These are phyloP conservation scores for Pecten maximus DNA, from an alignment of 2,888 invertebrate species.

Conservation along the genomic window DNA sequence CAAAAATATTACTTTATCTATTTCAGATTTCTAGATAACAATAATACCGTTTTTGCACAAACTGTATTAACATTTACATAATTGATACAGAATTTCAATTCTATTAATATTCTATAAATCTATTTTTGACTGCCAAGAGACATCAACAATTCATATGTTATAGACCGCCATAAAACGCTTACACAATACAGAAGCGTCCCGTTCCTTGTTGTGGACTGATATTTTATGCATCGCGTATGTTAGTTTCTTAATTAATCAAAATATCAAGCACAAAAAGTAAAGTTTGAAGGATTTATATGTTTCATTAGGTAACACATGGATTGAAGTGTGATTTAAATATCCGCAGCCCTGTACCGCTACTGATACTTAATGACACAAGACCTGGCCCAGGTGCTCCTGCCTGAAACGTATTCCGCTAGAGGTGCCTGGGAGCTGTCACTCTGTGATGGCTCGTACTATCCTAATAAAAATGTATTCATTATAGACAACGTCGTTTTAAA, in stretches of 20 bases:
- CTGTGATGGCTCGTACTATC: not conserved
- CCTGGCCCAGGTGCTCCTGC: not conserved
- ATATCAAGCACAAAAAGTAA: not conserved
- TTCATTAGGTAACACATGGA: not conserved
- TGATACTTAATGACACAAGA: not conserved
- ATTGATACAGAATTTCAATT: too few species aligned
- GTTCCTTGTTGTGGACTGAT: not conserved
- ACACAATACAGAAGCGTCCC: not conserved
- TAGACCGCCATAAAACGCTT: too few species aligned
- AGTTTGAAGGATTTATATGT: not conserved
- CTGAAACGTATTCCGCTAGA: not conserved
- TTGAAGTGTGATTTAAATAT: not conserved
- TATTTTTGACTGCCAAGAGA: too few species aligned
- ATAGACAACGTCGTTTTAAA: slow-evolving; percentile 2
- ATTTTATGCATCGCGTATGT: not conserved
- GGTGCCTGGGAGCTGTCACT: not conserved
- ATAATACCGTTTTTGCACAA: too few species aligned
- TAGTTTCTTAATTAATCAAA: not conserved
- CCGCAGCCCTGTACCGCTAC: not conserved
- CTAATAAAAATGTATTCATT: not conserved
- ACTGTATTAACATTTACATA: too few species aligned
- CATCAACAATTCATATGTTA: too few species aligned
- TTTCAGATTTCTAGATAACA: too few species aligned
- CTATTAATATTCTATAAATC: too few species aligned
- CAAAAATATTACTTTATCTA: too few species aligned